Evolutionary conservation across 2,888 invertebrate genomes (phyloP), one percentile per base, ranked within the genome.

Genomic region (Corythucha ciliata): DNA sequence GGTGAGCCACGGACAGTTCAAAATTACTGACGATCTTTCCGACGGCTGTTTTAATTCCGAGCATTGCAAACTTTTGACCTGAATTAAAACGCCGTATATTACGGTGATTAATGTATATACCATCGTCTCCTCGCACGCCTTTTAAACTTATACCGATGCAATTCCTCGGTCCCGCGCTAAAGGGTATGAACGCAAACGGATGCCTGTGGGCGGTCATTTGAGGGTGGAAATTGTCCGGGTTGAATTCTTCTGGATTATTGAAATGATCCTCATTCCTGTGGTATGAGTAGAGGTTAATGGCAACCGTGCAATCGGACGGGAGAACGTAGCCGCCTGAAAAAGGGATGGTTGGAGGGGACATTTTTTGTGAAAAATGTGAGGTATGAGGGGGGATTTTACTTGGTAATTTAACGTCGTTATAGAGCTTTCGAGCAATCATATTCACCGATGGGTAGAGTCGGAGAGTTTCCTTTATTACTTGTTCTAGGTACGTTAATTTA

Each of bases 111-210:
- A n/a, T n/a, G n/a, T n/a, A n/a, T n/a, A n/a, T n/a, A n/a, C n/a
- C n/a, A n/a, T n/a, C n/a, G n/a, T n/a, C n/a, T n/a, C n/a, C n/a
- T n/a, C n/a, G n/a, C n/a, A n/a, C n/a, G n/a, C n/a, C n/a, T n/a
- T n/a, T n/a, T n/a, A n/a, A n/a, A n/a, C n/a, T n/a, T n/a, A n/a
- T n/a, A 73, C 74, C 74, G 53, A 78, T 74, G 57, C 78, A 78
- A 60, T 79, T 80, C 36, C 79, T 72, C 0, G 77, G 75, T 0
- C 79, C 79, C 7, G 79, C 79, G 59, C 79, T 79, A 52, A 80
- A 80, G 1, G 77, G 74, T 2, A 80, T 61, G 67, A 73, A 79
- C 20, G 70, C 70, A 59, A 74, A 77, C 0, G 74, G 71, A 46
- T 70, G 72, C 1, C 64, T 66, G 22, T 64, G 64, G 3, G 52